phyloP scores from a whole-genome alignment of 2,113 vertebrate genomes.

The Grallaria varia region DNA sequence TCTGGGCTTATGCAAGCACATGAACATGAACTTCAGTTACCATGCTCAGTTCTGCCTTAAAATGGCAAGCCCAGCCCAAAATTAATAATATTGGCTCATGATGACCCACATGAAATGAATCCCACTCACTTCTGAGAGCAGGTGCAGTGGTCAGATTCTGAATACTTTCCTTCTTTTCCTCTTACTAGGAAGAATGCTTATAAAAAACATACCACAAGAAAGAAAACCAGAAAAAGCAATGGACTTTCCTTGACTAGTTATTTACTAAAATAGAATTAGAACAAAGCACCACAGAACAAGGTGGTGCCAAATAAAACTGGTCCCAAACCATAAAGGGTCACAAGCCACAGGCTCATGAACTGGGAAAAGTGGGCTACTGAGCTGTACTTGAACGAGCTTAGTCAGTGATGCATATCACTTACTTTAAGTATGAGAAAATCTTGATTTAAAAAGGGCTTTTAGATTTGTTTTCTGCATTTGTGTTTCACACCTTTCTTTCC shows the following conservation, averaged over 20 bases:
- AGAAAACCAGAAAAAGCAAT: neutral
- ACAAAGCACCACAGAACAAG: neutral
- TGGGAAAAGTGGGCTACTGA: neutral
- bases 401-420: neutral
- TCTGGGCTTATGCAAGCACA: neutral
- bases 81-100: neutral
- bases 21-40: neutral
- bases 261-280: neutral
- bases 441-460: neutral
- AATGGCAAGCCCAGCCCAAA: neutral
- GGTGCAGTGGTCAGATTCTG: neutral
- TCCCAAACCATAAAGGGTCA: neutral
- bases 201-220: neutral
- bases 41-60: neutral
- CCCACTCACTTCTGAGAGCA: neutral
- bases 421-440: neutral
- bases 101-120: neutral
- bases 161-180: neutral
- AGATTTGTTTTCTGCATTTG: neutral
- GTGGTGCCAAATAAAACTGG: neutral
- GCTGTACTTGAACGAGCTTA: neutral
- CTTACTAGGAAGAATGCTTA: neutral
- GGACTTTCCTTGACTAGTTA: neutral
- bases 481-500: neutral
- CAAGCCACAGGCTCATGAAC: neutral